These are phyloP conservation scores for Excalfactoria chinensis DNA, from an alignment of 2,113 vertebrate genomes.

Conservation along the genomic window DNA sequence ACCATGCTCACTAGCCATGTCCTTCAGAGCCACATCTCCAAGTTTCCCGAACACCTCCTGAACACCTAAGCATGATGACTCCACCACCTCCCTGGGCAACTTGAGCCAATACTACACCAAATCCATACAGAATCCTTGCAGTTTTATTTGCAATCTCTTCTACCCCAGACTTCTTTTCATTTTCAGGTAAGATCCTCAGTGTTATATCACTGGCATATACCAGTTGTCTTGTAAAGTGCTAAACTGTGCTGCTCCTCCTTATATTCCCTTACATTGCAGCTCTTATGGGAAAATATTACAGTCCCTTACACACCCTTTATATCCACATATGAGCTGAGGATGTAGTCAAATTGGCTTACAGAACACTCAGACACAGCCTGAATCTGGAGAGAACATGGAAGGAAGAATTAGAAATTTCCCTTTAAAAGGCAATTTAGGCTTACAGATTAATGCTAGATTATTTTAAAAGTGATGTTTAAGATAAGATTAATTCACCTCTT, in stretches of 20 bases:
- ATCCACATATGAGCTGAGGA: background rate
- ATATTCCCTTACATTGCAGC: background rate
- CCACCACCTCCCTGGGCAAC: no score
- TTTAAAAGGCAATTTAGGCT: constrained; percentile 18
- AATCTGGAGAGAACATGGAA: background rate
- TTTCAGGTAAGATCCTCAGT: background rate
- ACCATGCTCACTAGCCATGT: no score
- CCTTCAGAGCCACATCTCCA: no score
- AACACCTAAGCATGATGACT: no score
- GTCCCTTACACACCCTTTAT: background rate
- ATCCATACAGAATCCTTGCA: background rate
- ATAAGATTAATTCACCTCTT: constrained; percentile 34
- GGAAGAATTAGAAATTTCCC: constrained; percentile 12
- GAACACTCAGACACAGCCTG: background rate
- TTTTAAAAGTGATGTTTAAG: background rate
- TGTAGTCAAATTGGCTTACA: rapidly evolving
- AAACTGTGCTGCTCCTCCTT: background rate
- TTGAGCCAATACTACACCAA: background rate
- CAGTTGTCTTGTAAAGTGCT: background rate
- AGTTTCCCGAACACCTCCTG: no score
- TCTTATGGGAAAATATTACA: background rate
- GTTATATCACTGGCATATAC: background rate
- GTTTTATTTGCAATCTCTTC: background rate
- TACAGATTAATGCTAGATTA: background rate
- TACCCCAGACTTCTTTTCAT: background rate